Percentiles rank a stretch among this genome's conserved stretches.
phyloP scores from a whole-genome alignment of 2,888 invertebrate species.

The Dinocampus coccinellae region DNA sequence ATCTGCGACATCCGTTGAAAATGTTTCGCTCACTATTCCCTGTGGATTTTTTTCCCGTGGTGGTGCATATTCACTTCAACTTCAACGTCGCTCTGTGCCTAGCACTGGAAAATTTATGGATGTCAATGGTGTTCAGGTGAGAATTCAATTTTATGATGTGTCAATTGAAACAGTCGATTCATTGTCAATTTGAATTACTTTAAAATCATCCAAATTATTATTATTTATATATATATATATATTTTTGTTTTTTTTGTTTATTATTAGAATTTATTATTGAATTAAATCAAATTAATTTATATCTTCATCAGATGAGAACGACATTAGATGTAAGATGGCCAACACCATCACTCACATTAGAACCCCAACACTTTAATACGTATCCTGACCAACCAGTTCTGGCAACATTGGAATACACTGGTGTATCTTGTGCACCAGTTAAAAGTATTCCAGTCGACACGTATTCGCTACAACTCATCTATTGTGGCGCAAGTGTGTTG shows the following conservation, averaged over 20 bases:
- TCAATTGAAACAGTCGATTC: slow-evolving; percentile 43
- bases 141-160: slow-evolving; percentile 30
- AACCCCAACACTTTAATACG: slow-evolving; percentile 83
- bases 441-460: slow-evolving; percentile 71
- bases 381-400: slow-evolving; percentile 83
- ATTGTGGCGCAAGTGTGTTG: slow-evolving; percentile 82
- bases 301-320: slow-evolving; percentile 56
- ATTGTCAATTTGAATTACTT: neutral
- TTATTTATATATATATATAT: slow-evolving; percentile 1
- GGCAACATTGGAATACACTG: slow-evolving; percentile 82
- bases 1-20: slow-evolving; percentile 52
- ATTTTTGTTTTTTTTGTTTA: slow-evolving; percentile 12
- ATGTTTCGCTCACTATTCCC: slow-evolving; percentile 71
- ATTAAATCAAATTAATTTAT: too few relatives aligned
- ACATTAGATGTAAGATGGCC: slow-evolving; percentile 87
- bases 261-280: neutral
- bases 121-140: slow-evolving; percentile 55
- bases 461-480: slow-evolving; percentile 79
- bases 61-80: slow-evolving; percentile 75
- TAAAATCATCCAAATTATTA: neutral
- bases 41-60: slow-evolving; percentile 83
- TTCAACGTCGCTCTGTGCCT: slow-evolving; percentile 63
- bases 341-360: slow-evolving; percentile 78
- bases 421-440: slow-evolving; percentile 75
- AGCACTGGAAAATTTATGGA: slow-evolving; percentile 52